phyloP scores from a whole-genome alignment of 2,113 vertebrate species.

The Dryoscopus gambensis region DNA sequence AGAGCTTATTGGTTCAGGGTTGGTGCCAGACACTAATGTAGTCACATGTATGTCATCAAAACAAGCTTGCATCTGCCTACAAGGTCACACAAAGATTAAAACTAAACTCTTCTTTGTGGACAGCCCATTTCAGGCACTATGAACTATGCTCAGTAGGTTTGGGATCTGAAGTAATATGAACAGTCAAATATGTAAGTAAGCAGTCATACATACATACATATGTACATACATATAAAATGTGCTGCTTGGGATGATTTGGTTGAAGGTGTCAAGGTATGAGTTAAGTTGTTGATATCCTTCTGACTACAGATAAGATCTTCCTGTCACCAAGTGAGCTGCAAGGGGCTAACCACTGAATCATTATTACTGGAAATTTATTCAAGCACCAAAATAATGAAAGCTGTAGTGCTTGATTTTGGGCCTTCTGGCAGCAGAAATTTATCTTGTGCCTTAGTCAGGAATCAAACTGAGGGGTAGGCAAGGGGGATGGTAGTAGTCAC shows the following conservation, averaged over 20 bases:
- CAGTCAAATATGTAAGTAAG: not conserved
- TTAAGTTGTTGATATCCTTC: not conserved
- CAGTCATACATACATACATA: not conserved
- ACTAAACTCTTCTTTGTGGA: not conserved
- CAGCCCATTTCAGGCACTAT: not conserved
- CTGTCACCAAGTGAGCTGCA: not conserved
- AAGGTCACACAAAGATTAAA: not conserved
- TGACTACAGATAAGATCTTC: not conserved
- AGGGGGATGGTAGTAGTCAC: not conserved
- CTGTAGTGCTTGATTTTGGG: not conserved
- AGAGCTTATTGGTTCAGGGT: not conserved
- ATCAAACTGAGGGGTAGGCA: not conserved
- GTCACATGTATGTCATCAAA: not conserved
- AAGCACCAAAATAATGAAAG: not conserved
- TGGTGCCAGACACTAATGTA: not conserved
- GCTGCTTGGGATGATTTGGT: not conserved
- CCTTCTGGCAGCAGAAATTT: not conserved
- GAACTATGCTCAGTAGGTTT: not conserved
- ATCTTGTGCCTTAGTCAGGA: not conserved
- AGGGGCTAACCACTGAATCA: not conserved
- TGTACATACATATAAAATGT: not conserved
- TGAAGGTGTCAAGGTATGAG: not conserved
- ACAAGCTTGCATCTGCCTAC: not conserved
- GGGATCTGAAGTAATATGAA: not conserved
- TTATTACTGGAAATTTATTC: not conserved